Evolutionary conservation across 2,113 vertebrate genomes (phyloP), one percentile per base, ranked within the genome.

Genomic region (Hylia prasina): DNA sequence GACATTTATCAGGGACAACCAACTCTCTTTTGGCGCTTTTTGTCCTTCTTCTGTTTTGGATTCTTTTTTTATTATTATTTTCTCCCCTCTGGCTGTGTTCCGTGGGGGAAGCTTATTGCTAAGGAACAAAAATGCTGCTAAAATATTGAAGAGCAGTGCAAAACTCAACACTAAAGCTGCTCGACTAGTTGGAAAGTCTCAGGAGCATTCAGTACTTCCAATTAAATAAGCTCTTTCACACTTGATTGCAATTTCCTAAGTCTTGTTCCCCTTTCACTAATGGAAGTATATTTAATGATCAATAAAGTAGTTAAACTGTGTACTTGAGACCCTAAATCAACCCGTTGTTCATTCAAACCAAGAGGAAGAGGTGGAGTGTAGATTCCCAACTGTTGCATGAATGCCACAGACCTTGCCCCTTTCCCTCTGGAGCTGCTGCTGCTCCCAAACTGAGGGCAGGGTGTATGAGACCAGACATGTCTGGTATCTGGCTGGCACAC

Each of bases 311-410:
- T 24, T 85, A n/a, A 82, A 64, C 24, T 28, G 44, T 1, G 1
- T 58, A 20, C 13, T 21, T 57, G 42, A 68, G 33, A 42, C 18
- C 12, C 10, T 78, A 47, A 94, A 87, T 47, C 31, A 58, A 37
- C 1, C 1, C 1, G 1, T 33, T 2, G 1, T 40, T 83, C 5
- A 3, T 48, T 53, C 13, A 63, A 25, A 56, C 31, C 2, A 1
- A n/a, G 54, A 60, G 31, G 22, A 53, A 23, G 42, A 48, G 14
- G 28, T 53, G 28, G 10, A 27, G 25, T 33, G 8, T 70, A 47
- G 37, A 81, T 45, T 8, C 14, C 3, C 0, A 3, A 18, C 16
- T 33, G 9, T 35, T 77, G 20, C 31, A 14, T 0, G 0, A 23
- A 28, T 39, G 27, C 39, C 5, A 2, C 20, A 45, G 60, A 35